Percentiles rank a stretch among this genome's conserved stretches.
Conservation (phyloP, 1,140 invertebrate genomes). For the Heterodera schachtii region DNA sequence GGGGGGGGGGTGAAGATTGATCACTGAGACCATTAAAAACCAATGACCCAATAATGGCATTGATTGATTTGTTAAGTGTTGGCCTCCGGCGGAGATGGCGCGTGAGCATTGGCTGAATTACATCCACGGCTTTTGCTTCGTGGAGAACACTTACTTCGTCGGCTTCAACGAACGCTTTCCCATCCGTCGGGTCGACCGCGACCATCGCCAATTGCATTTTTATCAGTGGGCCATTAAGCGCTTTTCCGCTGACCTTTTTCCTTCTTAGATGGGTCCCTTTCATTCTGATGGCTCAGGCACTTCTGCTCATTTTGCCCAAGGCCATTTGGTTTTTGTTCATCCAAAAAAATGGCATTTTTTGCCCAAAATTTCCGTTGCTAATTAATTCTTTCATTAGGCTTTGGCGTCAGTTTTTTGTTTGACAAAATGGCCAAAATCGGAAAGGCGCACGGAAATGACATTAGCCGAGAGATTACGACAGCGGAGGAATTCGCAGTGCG, state of each 20-base stretch:
- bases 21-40: not conserved
- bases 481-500: not conserved
- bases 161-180: slow-evolving; percentile 36
- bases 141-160: slow-evolving; percentile 51
- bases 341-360: slow-evolving; percentile 25
- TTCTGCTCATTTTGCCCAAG: slow-evolving; percentile 48
- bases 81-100: slow-evolving; percentile 44
- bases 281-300: slow-evolving; percentile 32
- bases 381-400: slow-evolving; percentile 1
- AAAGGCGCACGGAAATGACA: not conserved
- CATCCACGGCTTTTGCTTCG: slow-evolving; percentile 47
- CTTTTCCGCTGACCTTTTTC: not conserved
- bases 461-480: not conserved
- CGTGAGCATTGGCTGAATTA: slow-evolving; percentile 40
- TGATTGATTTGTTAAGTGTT: slow-evolving; percentile 30
- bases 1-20: not conserved
- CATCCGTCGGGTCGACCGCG: slow-evolving; percentile 11
- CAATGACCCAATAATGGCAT: not conserved
- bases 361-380: not conserved
- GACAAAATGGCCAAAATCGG: not conserved
- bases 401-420: not conserved
- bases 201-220: slow-evolving; percentile 41
- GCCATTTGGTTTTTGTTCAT: slow-evolving; percentile 39
- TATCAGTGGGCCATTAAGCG: slow-evolving; percentile 26
- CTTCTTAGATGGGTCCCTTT: slow-evolving; percentile 42